Evolutionary conservation across 2,888 invertebrate genomes (phyloP).

Genomic region (Eupelmus urozonus): DNA sequence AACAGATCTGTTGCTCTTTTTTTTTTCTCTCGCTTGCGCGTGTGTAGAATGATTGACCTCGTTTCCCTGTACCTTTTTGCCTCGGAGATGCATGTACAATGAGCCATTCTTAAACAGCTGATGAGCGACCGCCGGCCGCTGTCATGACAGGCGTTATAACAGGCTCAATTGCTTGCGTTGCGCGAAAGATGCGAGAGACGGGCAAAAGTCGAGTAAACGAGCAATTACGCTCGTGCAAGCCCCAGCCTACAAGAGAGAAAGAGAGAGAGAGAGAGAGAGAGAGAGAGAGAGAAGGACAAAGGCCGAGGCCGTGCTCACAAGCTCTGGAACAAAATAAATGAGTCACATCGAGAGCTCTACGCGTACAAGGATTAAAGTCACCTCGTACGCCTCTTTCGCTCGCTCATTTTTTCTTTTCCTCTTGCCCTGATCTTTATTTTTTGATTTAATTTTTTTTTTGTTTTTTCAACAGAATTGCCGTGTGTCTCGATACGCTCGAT

Average conservation of each 20-base stretch:
- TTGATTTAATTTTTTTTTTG: not conserved
- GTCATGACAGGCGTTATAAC: slow-evolving; percentile 42
- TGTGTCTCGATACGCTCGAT: slow-evolving; percentile 9
- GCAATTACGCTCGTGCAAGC: slow-evolving; percentile 58
- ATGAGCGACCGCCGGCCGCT: not conserved
- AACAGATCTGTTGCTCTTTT: not conserved
- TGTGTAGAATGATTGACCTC: slow-evolving; percentile 39
- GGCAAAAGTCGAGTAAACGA: slow-evolving; percentile 61
- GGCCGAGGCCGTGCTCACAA: slow-evolving; percentile 58
- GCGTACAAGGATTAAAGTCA: slow-evolving; percentile 50
- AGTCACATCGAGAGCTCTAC: slow-evolving; percentile 48
- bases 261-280: slow-evolving; percentile 25
- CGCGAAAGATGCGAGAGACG: slow-evolving; percentile 62
- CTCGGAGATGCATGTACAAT: not conserved
- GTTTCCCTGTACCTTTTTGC: slow-evolving; percentile 44
- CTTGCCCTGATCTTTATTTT: too few species aligned
- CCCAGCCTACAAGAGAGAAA: not conserved
- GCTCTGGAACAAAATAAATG: slow-evolving; percentile 57
- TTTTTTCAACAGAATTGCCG: not conserved
- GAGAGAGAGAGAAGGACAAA: slow-evolving; percentile 38
- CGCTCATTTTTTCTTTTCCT: not conserved
- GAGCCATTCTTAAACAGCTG: slow-evolving; percentile 33
- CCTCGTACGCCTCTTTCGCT: slow-evolving; percentile 29
- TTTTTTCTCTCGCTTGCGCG: not conserved
- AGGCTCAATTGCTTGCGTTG: slow-evolving; percentile 63